Percentiles rank a stretch among this genome's conserved stretches.
Evolutionary conservation across 2,888 invertebrate species (phyloP).

Genomic region (Eristalis intricaria): DNA sequence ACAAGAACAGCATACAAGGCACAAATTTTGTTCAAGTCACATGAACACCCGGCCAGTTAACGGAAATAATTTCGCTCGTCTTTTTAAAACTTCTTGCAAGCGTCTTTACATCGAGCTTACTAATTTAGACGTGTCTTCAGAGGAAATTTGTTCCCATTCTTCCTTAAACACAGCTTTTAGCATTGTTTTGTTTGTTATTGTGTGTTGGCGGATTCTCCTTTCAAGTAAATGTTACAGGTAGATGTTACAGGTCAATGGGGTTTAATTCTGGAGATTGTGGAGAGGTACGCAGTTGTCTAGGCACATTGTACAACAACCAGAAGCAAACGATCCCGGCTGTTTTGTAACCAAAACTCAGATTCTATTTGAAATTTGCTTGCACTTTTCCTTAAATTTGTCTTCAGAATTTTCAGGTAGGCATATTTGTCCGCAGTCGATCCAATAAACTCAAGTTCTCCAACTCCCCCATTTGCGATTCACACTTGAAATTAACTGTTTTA

Average conservation of each 20-base stretch:
- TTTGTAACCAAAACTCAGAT: not conserved
- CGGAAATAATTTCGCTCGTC: too few relatives aligned
- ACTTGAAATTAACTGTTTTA: too few relatives aligned
- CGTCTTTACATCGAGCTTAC: not conserved
- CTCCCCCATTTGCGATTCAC: slow-evolving; percentile 26
- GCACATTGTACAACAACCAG: not conserved
- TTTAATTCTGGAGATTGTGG: too few relatives aligned
- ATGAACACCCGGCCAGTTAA: too few relatives aligned
- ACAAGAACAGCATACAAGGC: too few relatives aligned
- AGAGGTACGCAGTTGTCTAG: not conserved
- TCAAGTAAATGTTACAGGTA: too few relatives aligned
- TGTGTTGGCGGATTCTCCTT: too few relatives aligned
- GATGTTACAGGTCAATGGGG: too few relatives aligned
- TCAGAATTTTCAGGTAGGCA: slow-evolving; percentile 29
- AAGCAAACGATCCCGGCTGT: not conserved
- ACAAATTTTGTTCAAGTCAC: too few relatives aligned
- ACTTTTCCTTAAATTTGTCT: not conserved
- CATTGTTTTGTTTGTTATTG: too few relatives aligned
- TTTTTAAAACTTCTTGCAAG: too few relatives aligned
- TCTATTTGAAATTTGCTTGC: not conserved
- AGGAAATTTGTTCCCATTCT: not conserved
- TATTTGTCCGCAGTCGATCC: slow-evolving; percentile 37
- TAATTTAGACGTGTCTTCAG: not conserved
- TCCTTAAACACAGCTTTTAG: too few relatives aligned
- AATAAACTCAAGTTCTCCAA: slow-evolving; percentile 38